Evolutionary conservation across 1,140 invertebrate species (phyloP).

Genomic region (Goniozus legneri): DNA sequence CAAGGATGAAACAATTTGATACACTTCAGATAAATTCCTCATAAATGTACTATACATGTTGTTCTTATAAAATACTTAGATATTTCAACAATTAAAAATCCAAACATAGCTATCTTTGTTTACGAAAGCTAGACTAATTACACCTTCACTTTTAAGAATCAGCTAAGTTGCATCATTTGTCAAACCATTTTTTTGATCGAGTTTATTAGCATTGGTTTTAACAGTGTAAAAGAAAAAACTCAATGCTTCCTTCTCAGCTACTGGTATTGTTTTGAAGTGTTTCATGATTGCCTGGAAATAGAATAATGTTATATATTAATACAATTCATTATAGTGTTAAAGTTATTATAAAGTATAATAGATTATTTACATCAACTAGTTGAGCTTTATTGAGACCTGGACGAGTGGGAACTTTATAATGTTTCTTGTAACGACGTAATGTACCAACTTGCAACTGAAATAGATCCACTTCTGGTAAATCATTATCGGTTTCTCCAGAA

Average conservation of each 20-base stretch:
- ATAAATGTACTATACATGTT: slow-evolving; percentile 17
- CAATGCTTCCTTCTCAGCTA: slow-evolving; percentile 90
- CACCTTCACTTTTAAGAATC: slow-evolving; percentile 12
- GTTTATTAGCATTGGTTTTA: slow-evolving; percentile 89
- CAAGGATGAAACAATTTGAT: too few species aligned
- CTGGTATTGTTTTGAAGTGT: slow-evolving; percentile 91
- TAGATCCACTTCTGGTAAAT: slow-evolving; percentile 89
- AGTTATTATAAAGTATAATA: background rate
- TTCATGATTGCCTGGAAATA: slow-evolving; percentile 78
- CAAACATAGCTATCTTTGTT: slow-evolving; percentile 25
- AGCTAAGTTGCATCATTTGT: slow-evolving; percentile 60
- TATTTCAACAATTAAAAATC: slow-evolving; percentile 35
- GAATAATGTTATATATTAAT: background rate
- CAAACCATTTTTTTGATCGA: slow-evolving; percentile 84
- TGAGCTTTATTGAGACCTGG: slow-evolving; percentile 93
- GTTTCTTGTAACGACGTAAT: slow-evolving; percentile 85
- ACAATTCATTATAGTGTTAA: slow-evolving; percentile 5
- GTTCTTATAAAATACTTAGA: slow-evolving; percentile 35
- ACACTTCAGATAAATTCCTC: too few species aligned
- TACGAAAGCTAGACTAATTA: slow-evolving; percentile 25
- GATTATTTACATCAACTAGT: slow-evolving; percentile 84
- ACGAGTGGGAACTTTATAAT: slow-evolving; percentile 86
- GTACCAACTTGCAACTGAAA: slow-evolving; percentile 92
- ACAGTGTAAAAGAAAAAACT: slow-evolving; percentile 97
- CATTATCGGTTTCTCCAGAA: slow-evolving; percentile 81